Percentiles rank a stretch among this genome's conserved stretches.
These are phyloP conservation scores for Psilopogon haemacephalus DNA, from an alignment of 2,113 vertebrate genomes.

Conservation along the genomic window DNA sequence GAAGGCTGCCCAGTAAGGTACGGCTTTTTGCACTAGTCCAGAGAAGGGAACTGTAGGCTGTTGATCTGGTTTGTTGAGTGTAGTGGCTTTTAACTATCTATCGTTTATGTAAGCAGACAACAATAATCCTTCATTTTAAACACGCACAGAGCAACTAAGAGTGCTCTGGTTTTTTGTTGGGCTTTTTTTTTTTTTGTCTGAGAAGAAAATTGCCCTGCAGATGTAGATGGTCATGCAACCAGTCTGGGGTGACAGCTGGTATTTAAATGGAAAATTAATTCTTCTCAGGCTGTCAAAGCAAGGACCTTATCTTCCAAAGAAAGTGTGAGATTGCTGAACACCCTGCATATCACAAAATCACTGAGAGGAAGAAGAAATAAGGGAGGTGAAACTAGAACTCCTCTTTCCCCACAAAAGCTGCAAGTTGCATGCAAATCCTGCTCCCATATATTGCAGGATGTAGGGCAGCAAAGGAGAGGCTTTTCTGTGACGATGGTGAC, in stretches of 20 bases:
- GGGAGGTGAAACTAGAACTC: neutral
- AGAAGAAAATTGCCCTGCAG: slow-evolving; percentile 37
- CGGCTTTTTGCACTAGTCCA: neutral
- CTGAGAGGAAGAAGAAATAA: neutral
- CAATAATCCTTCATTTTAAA: neutral
- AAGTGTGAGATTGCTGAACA: slow-evolving; percentile 5
- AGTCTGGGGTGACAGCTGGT: slow-evolving; percentile 37
- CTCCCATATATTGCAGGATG: neutral
- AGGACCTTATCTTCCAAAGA: slow-evolving; percentile 8
- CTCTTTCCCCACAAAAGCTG: neutral
- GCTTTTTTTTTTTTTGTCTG: neutral
- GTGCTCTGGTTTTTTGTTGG: neutral
- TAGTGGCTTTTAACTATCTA: slow-evolving; percentile 21
- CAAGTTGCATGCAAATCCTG: neutral
- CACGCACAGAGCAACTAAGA: slow-evolving; percentile 23
- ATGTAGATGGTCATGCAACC: neutral
- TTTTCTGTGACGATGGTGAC: neutral
- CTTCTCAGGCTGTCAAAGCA: slow-evolving; percentile 41
- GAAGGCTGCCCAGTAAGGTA: neutral
- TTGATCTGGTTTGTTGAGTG: neutral
- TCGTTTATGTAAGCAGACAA: neutral
- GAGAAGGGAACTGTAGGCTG: neutral
- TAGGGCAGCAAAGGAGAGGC: neutral
- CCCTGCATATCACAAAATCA: neutral
- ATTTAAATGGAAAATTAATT: slow-evolving; percentile 60